Percentiles rank a stretch among this genome's conserved stretches.
These are phyloP conservation scores for Columba guinea DNA, from an alignment of 2,797 vertebrate genomes.

Conservation along the genomic window DNA sequence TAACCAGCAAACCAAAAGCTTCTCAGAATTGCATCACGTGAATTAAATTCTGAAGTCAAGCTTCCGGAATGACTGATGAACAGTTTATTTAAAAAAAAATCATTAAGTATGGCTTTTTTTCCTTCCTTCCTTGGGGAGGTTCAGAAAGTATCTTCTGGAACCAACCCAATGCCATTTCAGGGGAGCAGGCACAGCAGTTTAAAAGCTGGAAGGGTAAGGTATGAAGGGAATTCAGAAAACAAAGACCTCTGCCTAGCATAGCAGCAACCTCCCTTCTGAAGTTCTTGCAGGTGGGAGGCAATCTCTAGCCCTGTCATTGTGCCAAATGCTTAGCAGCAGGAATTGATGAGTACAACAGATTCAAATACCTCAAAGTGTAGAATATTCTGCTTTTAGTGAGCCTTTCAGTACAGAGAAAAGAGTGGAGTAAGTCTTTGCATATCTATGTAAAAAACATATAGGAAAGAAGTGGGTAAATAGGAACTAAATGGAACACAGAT, in stretches of 20 bases:
- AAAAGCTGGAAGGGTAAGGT: background rate
- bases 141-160: background rate
- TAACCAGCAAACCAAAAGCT: background rate
- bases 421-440: background rate
- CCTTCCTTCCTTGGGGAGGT: background rate
- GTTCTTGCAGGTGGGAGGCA: background rate
- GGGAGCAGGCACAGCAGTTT: background rate
- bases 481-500: background rate
- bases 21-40: background rate
- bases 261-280: background rate
- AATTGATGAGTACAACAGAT: background rate
- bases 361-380: background rate
- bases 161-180: background rate
- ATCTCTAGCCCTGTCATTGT: background rate
- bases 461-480: background rate
- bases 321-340: background rate
- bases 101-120: background rate
- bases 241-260: background rate
- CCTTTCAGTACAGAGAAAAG: background rate
- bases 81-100: background rate
- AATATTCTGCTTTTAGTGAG: background rate
- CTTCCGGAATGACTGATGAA: background rate
- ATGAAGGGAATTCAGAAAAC: background rate
- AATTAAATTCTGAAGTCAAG: background rate
- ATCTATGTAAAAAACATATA: background rate